A percentile compares a stretch with the other conserved stretches of the same genome.
phyloP scores from a whole-genome alignment of 92 coral and sea anemone genomes.

The Parazoanthus darwini region DNA sequence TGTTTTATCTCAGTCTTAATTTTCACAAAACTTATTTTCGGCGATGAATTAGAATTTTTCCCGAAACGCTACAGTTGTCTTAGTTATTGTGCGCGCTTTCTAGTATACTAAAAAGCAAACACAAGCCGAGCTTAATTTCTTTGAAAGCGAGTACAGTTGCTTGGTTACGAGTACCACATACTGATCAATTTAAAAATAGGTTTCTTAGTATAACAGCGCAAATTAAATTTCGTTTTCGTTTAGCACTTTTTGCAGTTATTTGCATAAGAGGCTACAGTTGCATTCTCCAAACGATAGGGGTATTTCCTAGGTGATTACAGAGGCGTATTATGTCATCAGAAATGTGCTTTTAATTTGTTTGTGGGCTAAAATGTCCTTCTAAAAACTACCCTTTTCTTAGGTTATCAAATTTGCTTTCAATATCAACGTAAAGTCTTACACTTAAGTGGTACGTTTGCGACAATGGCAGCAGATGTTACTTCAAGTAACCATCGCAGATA shows the following conservation, averaged over 20 bases:
- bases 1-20: not conserved
- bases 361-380: not conserved
- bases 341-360: not conserved
- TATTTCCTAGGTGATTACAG: constrained; percentile 29
- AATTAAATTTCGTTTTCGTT: constrained; percentile 26
- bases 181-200: not conserved
- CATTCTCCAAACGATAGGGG: constrained; percentile 30
- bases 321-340: not conserved
- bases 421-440: not conserved
- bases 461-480: constrained; percentile 26
- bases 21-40: not conserved
- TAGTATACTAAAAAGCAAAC: not conserved
- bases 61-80: not conserved
- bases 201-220: constrained; percentile 11
- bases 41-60: not conserved
- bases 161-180: not conserved
- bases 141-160: not conserved
- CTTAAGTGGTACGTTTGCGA: not conserved
- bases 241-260: constrained; percentile 5
- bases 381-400: not conserved
- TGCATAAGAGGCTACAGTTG: not conserved
- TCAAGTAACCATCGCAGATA: constrained; percentile 5
- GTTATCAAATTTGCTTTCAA: not conserved
- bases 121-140: not conserved
- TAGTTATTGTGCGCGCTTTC: not conserved